Conservation (phyloP, 2,797 vertebrate species). For the Glyptemys insculpta region DNA sequence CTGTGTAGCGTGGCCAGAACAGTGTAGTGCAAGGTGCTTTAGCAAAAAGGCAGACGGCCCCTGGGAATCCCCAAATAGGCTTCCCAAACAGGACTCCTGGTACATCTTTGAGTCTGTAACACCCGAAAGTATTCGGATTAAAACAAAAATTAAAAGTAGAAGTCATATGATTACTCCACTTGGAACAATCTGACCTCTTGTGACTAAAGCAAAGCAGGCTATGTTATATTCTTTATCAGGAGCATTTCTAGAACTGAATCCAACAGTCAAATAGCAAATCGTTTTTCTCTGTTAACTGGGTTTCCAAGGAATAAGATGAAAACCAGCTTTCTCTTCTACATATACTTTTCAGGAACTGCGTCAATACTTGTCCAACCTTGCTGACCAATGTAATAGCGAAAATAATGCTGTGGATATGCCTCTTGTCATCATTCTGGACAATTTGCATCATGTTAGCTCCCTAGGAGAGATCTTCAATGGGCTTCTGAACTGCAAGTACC, state of each 20-base stretch:
- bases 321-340: accelerated
- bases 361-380: slow-evolving; percentile 94
- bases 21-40: not conserved
- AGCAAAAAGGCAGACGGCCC: not conserved
- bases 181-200: not conserved
- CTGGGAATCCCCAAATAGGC: not conserved
- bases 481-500: slow-evolving; percentile 94
- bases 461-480: slow-evolving; percentile 98
- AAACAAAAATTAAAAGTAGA: not conserved
- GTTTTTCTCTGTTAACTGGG: not conserved
- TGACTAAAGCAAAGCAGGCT: not conserved
- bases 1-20: not conserved
- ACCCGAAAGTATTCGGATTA: not conserved
- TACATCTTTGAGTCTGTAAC: not conserved
- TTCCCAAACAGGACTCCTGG: not conserved
- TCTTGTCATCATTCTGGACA: slow-evolving; percentile 96
- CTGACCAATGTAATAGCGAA: slow-evolving; percentile 92
- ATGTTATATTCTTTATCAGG: not conserved
- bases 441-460: slow-evolving; percentile 95
- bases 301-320: not conserved
- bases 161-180: not conserved
- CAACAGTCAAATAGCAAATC: not conserved
- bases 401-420: slow-evolving; percentile 88
- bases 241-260: not conserved
- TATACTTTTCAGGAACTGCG: slow-evolving; percentile 87